Percentiles rank a stretch among this genome's conserved stretches.
Conservation (phyloP, 2,797 vertebrate genomes). For the Nannoperca australis region DNA sequence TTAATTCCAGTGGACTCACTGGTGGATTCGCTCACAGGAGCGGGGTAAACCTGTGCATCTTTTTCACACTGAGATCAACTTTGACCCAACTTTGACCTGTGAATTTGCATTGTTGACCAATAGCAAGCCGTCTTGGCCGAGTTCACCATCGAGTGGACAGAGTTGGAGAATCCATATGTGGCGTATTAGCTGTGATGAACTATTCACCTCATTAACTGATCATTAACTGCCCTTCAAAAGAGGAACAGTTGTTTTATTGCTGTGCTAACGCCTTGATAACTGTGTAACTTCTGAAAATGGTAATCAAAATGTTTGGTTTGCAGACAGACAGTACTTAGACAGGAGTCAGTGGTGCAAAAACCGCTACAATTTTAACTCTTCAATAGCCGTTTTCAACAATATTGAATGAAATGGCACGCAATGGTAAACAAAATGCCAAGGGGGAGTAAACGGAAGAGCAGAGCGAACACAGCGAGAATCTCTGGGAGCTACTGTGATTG, state of each 20-base stretch:
- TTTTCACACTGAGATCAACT: neutral
- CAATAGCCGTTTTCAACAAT: too few species aligned
- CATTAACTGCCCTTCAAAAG: neutral
- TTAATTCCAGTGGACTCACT: neutral
- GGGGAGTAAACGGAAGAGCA: neutral
- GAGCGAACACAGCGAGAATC: neutral
- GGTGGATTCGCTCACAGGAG: neutral
- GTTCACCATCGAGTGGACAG: neutral
- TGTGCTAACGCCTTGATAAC: neutral
- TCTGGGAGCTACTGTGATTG: neutral
- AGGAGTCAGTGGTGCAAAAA: neutral
- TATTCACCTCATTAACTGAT: neutral
- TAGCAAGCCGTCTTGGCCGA: neutral
- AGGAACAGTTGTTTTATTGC: neutral
- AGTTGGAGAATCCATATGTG: neutral
- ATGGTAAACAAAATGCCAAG: neutral
- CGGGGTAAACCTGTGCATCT: neutral
- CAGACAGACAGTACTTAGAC: neutral
- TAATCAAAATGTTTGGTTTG: neutral
- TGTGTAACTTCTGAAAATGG: neutral
- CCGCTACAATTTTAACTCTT: too few species aligned
- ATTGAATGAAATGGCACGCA: too few species aligned
- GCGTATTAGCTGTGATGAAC: neutral
- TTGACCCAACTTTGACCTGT: neutral
- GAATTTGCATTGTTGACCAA: neutral